Conservation (phyloP, 1,140 invertebrate genomes). For the Hyphantria cunea region DNA sequence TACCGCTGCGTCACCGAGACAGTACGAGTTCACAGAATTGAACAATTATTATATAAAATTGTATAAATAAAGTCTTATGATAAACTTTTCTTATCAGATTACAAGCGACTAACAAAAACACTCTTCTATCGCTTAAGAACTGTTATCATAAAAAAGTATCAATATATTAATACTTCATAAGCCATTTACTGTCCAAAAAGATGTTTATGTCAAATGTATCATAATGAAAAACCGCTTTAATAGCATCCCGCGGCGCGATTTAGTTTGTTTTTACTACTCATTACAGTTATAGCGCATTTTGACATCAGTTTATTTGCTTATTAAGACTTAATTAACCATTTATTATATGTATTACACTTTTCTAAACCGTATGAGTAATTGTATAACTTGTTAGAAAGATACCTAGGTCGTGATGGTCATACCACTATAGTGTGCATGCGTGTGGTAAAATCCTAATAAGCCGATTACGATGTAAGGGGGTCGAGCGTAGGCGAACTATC, state of each 20-base stretch:
- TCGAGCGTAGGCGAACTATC: conserved; percentile 53
- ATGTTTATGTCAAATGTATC: conserved; percentile 23
- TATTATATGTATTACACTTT: conserved; percentile 12
- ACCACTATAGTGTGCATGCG: conserved; percentile 41
- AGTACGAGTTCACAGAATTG: too few species aligned
- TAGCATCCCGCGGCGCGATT: conserved; percentile 23
- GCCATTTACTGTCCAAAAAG: conserved; percentile 25
- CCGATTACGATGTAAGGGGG: conserved; percentile 63
- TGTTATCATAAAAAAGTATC: conserved; percentile 29
- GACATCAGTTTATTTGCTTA: conserved; percentile 28
- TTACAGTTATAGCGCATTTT: conserved; percentile 22
- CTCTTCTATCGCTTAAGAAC: not conserved
- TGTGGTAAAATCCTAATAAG: conserved; percentile 66
- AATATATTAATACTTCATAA: conserved; percentile 29
- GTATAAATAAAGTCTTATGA: not conserved
- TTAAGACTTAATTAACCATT: conserved; percentile 9
- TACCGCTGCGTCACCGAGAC: too few species aligned
- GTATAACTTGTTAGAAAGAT: conserved; percentile 11
- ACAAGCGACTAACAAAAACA: not conserved
- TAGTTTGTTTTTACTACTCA: conserved; percentile 24
- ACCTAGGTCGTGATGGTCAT: conserved; percentile 23
- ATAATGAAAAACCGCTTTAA: conserved; percentile 20
- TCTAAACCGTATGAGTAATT: not conserved
- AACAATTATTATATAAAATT: not conserved
- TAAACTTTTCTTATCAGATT: not conserved